Evolutionary conservation across 2,797 vertebrate species (phyloP), one percentile per base, ranked within the genome.

Genomic region (Pseudochaenichthys georgianus): DNA sequence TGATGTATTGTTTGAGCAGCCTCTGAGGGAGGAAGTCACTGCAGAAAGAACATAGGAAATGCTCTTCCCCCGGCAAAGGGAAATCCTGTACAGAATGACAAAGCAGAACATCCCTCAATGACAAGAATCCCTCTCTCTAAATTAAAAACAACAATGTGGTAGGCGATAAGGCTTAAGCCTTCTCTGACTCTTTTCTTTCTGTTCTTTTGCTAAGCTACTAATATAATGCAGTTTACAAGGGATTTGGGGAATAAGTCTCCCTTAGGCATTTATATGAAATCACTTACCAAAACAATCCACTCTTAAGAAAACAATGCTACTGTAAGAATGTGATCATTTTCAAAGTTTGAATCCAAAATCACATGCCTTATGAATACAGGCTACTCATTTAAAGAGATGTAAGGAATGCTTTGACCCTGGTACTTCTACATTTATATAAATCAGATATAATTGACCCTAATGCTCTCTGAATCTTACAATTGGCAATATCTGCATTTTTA

Each of bases 11-110:
- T 93, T 67, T 79, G 53, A 74, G 69, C 64, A 64, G 74, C 66
- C 53, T 86, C 78, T 74, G 59, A 57, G 65, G 66, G 73, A 88
- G 83, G 75, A 87, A 92, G 85, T 81, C 13, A 17, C 78, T 78
- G 6, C 72, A 84, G 60, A 81, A 87, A 82, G 81, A 71, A 78
- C 85, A 87, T 53, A 84, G 80, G 76, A 89, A 68, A 82, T 73
- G 54, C 82, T 81, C 69, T 85, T 88, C 77, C 64, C 66, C 64
- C 15, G 13, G 78, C 82, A 77, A 64, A 86, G 80, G 92, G 91
- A 94, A 93, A 93, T 94, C 92, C 92, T 91, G 90, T 81, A 74
- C 72, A 88, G 76, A 88, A 88, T 89, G 87, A 92, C 87, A 89
- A 81, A 86, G 85, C 65, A 84, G 83, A 88, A 85, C 90, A 86